phyloP scores from a whole-genome alignment of 2,888 invertebrate species.

The Drosophila greeni region DNA sequence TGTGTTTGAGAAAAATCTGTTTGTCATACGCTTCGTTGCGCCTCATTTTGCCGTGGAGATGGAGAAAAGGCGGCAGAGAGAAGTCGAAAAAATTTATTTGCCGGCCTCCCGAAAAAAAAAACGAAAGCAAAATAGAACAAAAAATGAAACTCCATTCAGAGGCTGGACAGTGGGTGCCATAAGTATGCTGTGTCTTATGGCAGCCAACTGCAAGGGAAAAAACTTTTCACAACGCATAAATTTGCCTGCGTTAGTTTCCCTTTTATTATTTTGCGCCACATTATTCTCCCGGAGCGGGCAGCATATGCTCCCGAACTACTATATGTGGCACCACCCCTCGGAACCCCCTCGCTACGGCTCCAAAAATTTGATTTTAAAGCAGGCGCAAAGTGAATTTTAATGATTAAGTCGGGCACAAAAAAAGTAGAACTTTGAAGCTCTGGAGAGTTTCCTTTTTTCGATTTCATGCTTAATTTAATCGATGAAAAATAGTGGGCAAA shows the following conservation, averaged over 20 bases:
- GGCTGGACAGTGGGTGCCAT: constrained; percentile 55
- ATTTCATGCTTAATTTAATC: constrained; percentile 20
- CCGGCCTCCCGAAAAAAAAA: constrained; percentile 44
- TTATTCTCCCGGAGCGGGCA: constrained; percentile 59
- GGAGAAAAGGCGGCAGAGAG: constrained; percentile 16
- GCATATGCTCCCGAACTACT: constrained; percentile 53
- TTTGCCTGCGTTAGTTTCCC: constrained; percentile 63
- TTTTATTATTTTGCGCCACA: constrained; percentile 60
- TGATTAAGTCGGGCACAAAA: constrained; percentile 43
- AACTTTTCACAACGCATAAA: constrained; percentile 71
- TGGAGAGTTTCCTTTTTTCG: background rate
- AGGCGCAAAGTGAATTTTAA: constrained; percentile 67
- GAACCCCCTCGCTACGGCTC: constrained; percentile 27
- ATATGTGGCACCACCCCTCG: constrained; percentile 1
- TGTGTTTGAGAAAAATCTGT: constrained; percentile 74
- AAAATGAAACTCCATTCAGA: constrained; percentile 48
- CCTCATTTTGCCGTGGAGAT: constrained; percentile 67
- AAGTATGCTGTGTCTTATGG: constrained; percentile 35
- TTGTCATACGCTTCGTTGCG: constrained; percentile 75
- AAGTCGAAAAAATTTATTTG: constrained; percentile 57
- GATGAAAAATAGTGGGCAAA: background rate
- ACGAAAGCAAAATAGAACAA: constrained; percentile 7
- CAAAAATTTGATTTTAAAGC: constrained; percentile 66
- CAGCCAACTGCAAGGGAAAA: constrained; percentile 35
- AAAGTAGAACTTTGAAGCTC: constrained; percentile 4